These are phyloP conservation scores for Hydropsyche betteni DNA, from an alignment of 2,888 invertebrate species.

Conservation along the genomic window DNA sequence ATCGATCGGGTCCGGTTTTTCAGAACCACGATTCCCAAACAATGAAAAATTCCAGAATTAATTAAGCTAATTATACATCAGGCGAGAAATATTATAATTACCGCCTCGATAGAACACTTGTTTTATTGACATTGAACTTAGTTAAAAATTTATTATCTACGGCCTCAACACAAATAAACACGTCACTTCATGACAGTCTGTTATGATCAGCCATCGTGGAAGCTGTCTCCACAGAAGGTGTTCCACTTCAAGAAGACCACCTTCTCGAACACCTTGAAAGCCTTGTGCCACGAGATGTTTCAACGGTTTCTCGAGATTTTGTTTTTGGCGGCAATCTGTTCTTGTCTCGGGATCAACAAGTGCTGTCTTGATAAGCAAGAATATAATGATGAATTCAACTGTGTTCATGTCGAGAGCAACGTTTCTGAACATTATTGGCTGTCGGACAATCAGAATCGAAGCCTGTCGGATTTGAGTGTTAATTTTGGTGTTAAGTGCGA, in stretches of 20 bases:
- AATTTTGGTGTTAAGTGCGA: conserved; percentile 40
- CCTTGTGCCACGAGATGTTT: not conserved
- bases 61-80: too few species aligned
- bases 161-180: not conserved
- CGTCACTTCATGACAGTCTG: conserved; percentile 5
- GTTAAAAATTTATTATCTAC: not conserved
- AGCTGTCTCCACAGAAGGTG: not conserved
- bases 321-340: not conserved
- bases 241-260: not conserved
- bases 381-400: conserved; percentile 38
- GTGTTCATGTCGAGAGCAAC: conserved; percentile 22
- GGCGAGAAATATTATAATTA: too few species aligned
- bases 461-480: not conserved
- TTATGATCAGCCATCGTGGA: conserved; percentile 1
- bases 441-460: conserved; percentile 37
- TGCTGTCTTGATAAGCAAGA: conserved; percentile 43
- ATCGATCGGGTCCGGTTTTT: too few species aligned
- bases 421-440: conserved; percentile 6
- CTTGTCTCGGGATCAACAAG: conserved; percentile 43
- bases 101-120: too few species aligned
- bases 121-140: not conserved
- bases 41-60: too few species aligned
- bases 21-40: too few species aligned
- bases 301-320: not conserved
- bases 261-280: not conserved